Conservation (phyloP, 2,113 vertebrate genomes). For the Pseudorhombus dupliciocellatus region DNA sequence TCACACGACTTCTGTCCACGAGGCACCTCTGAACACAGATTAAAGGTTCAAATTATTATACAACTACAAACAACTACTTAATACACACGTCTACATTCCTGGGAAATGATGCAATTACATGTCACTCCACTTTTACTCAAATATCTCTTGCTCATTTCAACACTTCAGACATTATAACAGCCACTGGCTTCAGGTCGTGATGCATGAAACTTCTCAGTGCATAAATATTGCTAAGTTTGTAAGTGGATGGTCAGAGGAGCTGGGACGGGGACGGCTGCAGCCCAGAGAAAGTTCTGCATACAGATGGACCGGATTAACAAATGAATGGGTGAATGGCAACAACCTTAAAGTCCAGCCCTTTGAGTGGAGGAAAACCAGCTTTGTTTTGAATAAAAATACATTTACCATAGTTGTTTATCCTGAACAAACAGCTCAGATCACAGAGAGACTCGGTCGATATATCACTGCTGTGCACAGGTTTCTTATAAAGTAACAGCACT, state of each 20-base stretch:
- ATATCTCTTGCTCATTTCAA: not conserved
- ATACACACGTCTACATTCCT: not conserved
- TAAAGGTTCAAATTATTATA: conserved; percentile 13
- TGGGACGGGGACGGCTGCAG: too few species aligned
- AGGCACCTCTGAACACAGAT: conserved; percentile 6
- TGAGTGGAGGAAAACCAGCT: too few species aligned
- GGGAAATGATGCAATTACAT: not conserved
- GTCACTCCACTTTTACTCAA: not conserved
- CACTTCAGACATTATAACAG: not conserved
- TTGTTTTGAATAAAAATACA: too few species aligned
- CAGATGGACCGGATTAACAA: too few species aligned
- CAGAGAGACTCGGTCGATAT: too few species aligned
- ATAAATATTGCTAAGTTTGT: not conserved
- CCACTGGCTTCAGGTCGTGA: not conserved
- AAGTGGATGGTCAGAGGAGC: not conserved
- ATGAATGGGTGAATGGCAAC: too few species aligned
- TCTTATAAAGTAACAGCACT: too few species aligned
- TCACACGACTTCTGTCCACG: conserved; percentile 54
- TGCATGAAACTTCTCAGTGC: not conserved
- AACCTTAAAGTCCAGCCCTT: too few species aligned
- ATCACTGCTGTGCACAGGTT: too few species aligned
- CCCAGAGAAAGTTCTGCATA: too few species aligned
- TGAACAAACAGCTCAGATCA: too few species aligned
- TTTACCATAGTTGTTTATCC: too few species aligned
- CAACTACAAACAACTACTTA: not conserved